Evolutionary conservation across 2,113 vertebrate species (phyloP).

Genomic region (Baryphthengus martii): DNA sequence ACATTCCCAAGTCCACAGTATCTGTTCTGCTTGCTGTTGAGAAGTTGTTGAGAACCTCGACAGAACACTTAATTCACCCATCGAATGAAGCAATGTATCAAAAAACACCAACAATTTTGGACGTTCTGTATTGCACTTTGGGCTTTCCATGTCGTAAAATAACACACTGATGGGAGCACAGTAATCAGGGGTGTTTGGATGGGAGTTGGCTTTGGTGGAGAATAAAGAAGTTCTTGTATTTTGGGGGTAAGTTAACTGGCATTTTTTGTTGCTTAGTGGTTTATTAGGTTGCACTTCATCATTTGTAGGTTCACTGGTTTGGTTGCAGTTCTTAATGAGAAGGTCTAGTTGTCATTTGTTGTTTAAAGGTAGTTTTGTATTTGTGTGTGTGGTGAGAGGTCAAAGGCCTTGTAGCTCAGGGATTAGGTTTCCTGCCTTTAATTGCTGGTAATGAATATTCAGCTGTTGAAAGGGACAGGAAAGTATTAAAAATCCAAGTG

Average conservation of each 20-base stretch:
- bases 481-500: background rate
- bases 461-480: background rate
- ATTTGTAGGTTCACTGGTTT: background rate
- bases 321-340: background rate
- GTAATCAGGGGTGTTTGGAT: background rate
- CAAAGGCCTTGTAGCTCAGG: background rate
- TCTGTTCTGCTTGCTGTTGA: background rate
- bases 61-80: background rate
- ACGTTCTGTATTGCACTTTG: background rate
- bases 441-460: background rate
- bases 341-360: background rate
- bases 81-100: background rate
- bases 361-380: background rate
- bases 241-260: background rate
- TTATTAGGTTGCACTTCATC: background rate
- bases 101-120: rapidly evolving
- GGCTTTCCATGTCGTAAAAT: background rate
- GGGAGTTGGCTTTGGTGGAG: background rate
- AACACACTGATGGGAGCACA: background rate
- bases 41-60: background rate
- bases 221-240: background rate
- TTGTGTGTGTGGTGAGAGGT: background rate
- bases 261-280: background rate
- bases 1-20: background rate
- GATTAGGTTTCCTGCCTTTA: constrained; percentile 2